Evolutionary conservation across 2,797 vertebrate genomes (phyloP).

Genomic region (Coregonus sp.): DNA sequence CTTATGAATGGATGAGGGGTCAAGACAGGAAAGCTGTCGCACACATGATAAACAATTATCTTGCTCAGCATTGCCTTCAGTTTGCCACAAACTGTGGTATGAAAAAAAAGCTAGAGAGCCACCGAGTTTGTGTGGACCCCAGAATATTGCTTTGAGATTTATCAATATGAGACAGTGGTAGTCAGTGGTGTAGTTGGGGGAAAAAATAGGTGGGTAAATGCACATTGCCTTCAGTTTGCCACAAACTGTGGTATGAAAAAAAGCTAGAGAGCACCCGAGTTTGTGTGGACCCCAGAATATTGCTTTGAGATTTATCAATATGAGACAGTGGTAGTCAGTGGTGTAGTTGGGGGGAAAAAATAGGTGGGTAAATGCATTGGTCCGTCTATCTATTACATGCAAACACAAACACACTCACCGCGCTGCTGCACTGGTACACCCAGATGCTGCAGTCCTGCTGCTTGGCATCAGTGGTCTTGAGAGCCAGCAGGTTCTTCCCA

Average conservation of each 20-base stretch:
- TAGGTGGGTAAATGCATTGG: background rate
- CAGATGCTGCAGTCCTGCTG: conserved; percentile 90
- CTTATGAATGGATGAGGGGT: background rate
- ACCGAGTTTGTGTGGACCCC: too few species aligned
- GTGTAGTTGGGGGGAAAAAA: background rate
- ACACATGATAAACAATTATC: background rate
- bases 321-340: background rate
- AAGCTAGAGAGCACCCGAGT: background rate
- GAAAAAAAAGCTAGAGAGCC: too few species aligned
- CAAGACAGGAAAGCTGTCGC: background rate
- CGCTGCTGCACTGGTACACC: conserved; percentile 94
- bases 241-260: too few species aligned
- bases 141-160: too few species aligned
- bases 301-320: too few species aligned
- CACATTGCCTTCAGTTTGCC: too few species aligned
- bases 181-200: too few species aligned
- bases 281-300: background rate
- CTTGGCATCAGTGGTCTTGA: conserved; percentile 88
- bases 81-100: too few species aligned
- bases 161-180: too few species aligned
- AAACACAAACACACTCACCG: conserved; percentile 77
- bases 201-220: too few species aligned
- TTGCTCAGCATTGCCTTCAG: background rate
- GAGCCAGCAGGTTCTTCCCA: conserved; percentile 90
- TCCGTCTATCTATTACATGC: too few species aligned